These are phyloP conservation scores for Platerodrilus igneus DNA, from an alignment of 2,888 invertebrate genomes.

Conservation along the genomic window DNA sequence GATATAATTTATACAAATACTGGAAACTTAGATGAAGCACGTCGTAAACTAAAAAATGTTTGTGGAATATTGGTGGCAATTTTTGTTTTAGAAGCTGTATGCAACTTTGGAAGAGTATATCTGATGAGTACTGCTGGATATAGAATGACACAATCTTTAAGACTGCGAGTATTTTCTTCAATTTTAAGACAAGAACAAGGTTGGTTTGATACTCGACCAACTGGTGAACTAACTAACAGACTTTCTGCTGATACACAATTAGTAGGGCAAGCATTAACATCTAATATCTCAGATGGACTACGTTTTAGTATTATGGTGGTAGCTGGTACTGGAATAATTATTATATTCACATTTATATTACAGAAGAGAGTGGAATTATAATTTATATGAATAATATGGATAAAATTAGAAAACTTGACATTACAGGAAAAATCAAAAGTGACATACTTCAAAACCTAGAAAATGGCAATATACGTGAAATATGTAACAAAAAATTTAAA, in stretches of 20 bases:
- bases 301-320: conserved; percentile 80
- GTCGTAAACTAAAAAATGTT: conserved; percentile 63
- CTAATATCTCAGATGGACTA: conserved; percentile 92
- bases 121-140: conserved; percentile 88
- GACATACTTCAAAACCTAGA: too few species aligned
- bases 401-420: too few species aligned
- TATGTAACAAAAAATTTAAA: too few species aligned
- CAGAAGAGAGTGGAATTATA: too few species aligned
- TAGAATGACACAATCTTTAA: conserved; percentile 76
- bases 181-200: conserved; percentile 84
- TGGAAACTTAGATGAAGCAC: conserved; percentile 57
- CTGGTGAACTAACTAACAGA: conserved; percentile 89
- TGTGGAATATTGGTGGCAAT: conserved; percentile 70
- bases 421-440: too few species aligned
- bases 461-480: too few species aligned
- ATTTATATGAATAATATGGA: too few species aligned
- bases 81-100: conserved; percentile 82
- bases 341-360: too few species aligned
- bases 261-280: conserved; percentile 87
- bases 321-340: conserved; percentile 91
- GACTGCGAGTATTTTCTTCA: conserved; percentile 72
- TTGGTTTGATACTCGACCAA: conserved; percentile 86
- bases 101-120: conserved; percentile 91
- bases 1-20: conserved; percentile 77
- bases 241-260: conserved; percentile 85